Evolutionary conservation across 1,140 invertebrate genomes (phyloP), one percentile per base, ranked within the genome.

Genomic region (Coptotermes formosanus): DNA sequence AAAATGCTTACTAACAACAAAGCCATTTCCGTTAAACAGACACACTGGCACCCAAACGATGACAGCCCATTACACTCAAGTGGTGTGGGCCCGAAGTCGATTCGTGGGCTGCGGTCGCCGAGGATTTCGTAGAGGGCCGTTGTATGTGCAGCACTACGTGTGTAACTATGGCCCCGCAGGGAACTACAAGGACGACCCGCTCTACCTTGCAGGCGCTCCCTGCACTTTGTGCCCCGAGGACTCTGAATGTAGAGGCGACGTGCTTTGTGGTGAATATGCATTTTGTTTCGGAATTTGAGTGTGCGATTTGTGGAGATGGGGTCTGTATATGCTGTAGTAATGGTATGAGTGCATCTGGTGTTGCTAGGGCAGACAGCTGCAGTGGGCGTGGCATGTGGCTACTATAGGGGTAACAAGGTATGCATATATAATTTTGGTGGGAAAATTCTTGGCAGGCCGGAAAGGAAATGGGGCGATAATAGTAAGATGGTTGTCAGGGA

Each of bases 81-180:
- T 91, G 84, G 85, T 89, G 9, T 91, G 90, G 90, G 89, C 88
- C 48, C 88, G 89, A 14, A 90, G 90, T 3, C 87, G 89, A 84
- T 84, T 84, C 43, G 87, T 91, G 30, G 91, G 91, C 19, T 91
- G 91, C 87, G 90, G 90, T 30, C 43, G 23, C 32, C 30, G n/a
- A 38, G 21, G 25, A 7, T 86, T 52, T 38, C 25, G 44, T 14
- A 52, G 16, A 14, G 82, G 82, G n/a, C 19, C 7, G 25, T 44
- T 32, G 0, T 82, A n/a, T 69, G 81, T 43, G 1, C 7, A 86
- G 30, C 75, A 52, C 21, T 44, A 82, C 81, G 87, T 91, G 86
- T 90, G 89, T 86, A 91, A 91, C 86, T 91, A 91, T 86, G 90
- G 90, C 45, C 89, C 90, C n/a, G 88, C 88, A 32, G 90, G 90